Evolutionary conservation across 2,113 vertebrate genomes (phyloP).

Genomic region (Pluvialis apricaria): DNA sequence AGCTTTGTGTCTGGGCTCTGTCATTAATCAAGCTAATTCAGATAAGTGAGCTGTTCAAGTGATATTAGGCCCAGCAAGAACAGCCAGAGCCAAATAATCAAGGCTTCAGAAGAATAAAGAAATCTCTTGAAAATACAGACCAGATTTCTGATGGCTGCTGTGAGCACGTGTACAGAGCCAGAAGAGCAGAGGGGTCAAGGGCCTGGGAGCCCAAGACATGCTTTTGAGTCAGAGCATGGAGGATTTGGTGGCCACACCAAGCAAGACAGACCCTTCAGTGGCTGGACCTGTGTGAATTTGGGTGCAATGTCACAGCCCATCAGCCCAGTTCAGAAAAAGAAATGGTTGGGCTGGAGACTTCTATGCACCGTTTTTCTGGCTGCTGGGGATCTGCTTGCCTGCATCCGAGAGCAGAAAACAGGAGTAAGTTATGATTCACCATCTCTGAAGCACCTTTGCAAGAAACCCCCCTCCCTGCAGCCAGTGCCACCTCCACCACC

Average conservation of each 20-base stretch:
- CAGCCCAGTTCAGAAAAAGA: fast-evolving
- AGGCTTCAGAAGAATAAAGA: neutral
- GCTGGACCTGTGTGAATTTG: too few species aligned
- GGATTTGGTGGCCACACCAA: neutral
- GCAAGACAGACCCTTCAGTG: neutral
- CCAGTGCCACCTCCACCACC: neutral
- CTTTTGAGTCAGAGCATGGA: fast-evolving
- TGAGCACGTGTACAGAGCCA: fast-evolving
- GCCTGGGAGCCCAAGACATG: neutral
- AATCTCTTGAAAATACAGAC: neutral
- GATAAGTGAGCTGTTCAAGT: neutral
- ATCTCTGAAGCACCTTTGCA: neutral
- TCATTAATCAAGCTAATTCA: neutral
- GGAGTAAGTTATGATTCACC: neutral
- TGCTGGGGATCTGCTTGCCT: neutral
- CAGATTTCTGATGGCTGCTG: neutral
- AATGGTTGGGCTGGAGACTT: neutral
- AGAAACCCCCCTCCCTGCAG: neutral
- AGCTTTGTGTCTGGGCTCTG: neutral
- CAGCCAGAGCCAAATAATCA: neutral
- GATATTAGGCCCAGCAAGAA: neutral
- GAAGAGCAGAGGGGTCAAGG: fast-evolving
- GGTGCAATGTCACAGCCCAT: fast-evolving
- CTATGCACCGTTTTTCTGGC: neutral
- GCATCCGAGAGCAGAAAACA: neutral